phyloP scores from a whole-genome alignment of 2,888 invertebrate species.

The Diplazon laetatorius region DNA sequence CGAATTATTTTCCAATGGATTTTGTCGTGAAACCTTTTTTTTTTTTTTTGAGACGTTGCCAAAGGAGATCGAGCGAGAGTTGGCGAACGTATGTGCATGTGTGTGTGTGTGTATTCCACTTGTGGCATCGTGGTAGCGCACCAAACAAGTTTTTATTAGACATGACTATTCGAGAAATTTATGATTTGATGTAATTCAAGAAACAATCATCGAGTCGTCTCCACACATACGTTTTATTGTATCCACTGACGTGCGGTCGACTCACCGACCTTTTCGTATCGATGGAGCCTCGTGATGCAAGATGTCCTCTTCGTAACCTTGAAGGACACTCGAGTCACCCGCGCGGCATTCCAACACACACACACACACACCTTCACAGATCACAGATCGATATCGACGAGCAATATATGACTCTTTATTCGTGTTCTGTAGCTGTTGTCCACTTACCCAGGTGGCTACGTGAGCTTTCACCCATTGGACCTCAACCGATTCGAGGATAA shows the following conservation, averaged over 20 bases:
- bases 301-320: conserved; percentile 67
- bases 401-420: conserved; percentile 36
- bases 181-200: background rate
- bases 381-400: conserved; percentile 39
- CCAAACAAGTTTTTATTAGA: background rate
- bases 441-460: conserved; percentile 8
- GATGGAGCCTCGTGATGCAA: conserved; percentile 64
- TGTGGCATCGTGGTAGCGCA: no score
- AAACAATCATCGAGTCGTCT: no score
- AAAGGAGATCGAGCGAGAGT: background rate
- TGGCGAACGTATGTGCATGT: background rate
- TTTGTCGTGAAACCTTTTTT: background rate
- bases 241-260: no score
- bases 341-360: conserved; percentile 53
- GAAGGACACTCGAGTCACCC: conserved; percentile 67
- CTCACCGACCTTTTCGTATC: conserved; percentile 13
- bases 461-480: conserved; percentile 18
- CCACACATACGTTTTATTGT: no score
- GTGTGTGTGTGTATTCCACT: no score
- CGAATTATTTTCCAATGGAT: background rate
- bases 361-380: conserved; percentile 34
- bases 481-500: conserved; percentile 22
- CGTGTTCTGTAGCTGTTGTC: conserved; percentile 21
- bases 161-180: background rate
- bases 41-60: background rate